These are phyloP conservation scores for Drosophila birchii DNA, from an alignment of 2,888 invertebrate species.

Conservation along the genomic window DNA sequence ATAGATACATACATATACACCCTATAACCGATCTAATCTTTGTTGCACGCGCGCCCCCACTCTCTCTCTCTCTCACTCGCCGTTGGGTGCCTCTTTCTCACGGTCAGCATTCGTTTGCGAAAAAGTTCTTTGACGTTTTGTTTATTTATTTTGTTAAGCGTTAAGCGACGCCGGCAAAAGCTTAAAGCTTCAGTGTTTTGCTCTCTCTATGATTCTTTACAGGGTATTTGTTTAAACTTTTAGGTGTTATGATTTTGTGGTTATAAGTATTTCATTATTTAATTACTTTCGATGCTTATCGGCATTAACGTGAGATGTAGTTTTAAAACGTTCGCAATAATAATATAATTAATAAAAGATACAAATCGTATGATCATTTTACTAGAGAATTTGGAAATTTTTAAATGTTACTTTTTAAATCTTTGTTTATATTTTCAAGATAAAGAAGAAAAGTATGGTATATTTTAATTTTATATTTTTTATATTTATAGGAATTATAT, in stretches of 20 bases:
- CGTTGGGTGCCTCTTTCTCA: constrained; percentile 49
- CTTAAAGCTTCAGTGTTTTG: constrained; percentile 36
- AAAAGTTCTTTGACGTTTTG: constrained; percentile 82
- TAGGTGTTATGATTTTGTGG: background rate
- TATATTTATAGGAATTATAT: too few species aligned
- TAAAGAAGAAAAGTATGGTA: too few species aligned
- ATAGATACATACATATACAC: constrained; percentile 16
- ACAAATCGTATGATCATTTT: too few species aligned
- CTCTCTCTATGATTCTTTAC: constrained; percentile 13
- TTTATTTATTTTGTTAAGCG: constrained; percentile 80
- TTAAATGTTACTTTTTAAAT: too few species aligned
- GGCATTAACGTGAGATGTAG: too few species aligned
- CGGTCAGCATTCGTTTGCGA: constrained; percentile 59
- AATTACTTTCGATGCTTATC: too few species aligned
- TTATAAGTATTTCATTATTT: background rate
- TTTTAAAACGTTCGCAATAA: too few species aligned
- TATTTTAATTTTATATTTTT: too few species aligned
- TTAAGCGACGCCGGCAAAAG: constrained; percentile 44
- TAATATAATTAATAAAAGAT: too few species aligned
- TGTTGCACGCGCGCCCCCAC: constrained; percentile 35
- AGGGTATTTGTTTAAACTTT: background rate
- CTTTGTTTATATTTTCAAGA: too few species aligned
- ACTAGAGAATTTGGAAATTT: too few species aligned
- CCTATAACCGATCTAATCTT: constrained; percentile 37
- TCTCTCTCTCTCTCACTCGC: constrained; percentile 11